A percentile compares a stretch with the other conserved stretches of the same genome.
Conservation (phyloP, 2,797 vertebrate genomes). For the Anomalospiza imberbis region DNA sequence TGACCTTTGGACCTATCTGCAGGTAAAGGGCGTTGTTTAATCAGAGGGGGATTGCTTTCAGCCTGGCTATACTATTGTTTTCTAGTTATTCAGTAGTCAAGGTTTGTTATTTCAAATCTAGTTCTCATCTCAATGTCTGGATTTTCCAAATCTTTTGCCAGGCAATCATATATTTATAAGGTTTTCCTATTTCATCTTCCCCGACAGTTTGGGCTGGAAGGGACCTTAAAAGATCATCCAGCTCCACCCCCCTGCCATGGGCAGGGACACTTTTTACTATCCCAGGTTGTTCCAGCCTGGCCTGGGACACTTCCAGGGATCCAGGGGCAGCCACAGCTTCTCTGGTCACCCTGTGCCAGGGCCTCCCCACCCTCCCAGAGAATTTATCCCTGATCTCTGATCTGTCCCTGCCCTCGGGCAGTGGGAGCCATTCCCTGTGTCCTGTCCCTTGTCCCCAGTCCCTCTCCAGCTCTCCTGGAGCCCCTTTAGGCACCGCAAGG, state of each 20-base stretch:
- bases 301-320: neutral
- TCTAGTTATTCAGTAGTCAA: too few relatives aligned
- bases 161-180: too few relatives aligned
- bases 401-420: rapidly evolving
- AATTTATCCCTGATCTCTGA: neutral
- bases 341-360: neutral
- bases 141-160: too few relatives aligned
- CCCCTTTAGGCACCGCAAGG: rapidly evolving
- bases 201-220: neutral
- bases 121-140: too few relatives aligned
- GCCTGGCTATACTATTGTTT: too few relatives aligned
- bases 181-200: too few relatives aligned
- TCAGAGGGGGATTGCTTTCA: too few relatives aligned
- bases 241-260: neutral
- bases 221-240: neutral
- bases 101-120: too few relatives aligned
- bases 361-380: rapidly evolving
- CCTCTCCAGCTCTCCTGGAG: neutral
- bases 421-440: neutral
- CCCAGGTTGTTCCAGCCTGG: neutral
- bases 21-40: too few relatives aligned
- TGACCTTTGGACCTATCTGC: too few relatives aligned
- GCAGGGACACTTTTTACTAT: neutral
- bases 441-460: neutral
- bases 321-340: neutral